These are phyloP conservation scores for Ochropacha duplaris DNA, from an alignment of 2,888 invertebrate genomes.

Conservation along the genomic window DNA sequence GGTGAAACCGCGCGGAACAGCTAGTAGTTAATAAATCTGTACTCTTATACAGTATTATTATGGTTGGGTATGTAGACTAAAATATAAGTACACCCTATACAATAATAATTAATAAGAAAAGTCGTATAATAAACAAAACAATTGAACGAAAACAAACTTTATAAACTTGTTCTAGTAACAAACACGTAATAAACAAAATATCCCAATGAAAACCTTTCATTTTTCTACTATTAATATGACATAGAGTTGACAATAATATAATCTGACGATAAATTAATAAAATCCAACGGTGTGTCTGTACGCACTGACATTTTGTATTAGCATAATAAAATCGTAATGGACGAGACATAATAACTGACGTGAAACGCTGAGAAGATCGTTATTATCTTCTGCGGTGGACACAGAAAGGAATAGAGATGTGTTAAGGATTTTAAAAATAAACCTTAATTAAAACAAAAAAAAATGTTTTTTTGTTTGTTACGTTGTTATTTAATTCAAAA, in stretches of 20 bases:
- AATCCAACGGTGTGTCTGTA: conserved; percentile 11
- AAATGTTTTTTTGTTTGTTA: too few relatives aligned
- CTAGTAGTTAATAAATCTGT: too few relatives aligned
- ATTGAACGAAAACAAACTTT: not conserved
- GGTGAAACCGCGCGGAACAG: too few relatives aligned
- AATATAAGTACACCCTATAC: too few relatives aligned
- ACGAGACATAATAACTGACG: conserved; percentile 67
- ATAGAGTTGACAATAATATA: conserved; percentile 4
- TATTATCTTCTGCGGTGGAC: conserved; percentile 44
- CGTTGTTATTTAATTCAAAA: not conserved
- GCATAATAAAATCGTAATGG: conserved; percentile 71
- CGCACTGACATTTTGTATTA: conserved; percentile 41
- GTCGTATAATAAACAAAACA: not conserved
- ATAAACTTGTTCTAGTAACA: not conserved
- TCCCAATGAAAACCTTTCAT: not conserved
- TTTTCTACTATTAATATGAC: not conserved
- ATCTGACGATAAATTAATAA: conserved; percentile 30
- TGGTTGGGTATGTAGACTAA: too few relatives aligned
- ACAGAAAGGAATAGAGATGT: conserved; percentile 31
- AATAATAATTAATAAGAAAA: not conserved
- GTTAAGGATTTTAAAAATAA: not conserved
- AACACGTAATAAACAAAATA: not conserved
- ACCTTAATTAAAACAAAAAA: not conserved
- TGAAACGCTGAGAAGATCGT: conserved; percentile 54
- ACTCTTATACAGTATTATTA: too few relatives aligned